These are phyloP conservation scores for Plebejus melissa DNA, from an alignment of 2,888 invertebrate genomes.

Conservation along the genomic window DNA sequence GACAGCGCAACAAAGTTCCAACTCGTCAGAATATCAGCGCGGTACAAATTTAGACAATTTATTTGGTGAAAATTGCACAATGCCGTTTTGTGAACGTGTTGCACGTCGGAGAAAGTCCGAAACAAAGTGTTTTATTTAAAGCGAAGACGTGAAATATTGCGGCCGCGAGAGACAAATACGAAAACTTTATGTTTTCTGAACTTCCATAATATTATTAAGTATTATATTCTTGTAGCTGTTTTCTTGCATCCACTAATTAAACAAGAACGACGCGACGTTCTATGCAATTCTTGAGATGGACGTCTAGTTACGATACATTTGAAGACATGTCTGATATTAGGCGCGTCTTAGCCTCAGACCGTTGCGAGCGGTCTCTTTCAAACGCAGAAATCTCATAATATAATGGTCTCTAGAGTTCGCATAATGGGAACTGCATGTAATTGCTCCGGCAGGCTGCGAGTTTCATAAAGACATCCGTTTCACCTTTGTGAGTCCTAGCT, in stretches of 20 bases:
- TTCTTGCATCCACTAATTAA: not conserved
- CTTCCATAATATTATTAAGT: not conserved
- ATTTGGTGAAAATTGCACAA: slow-evolving; percentile 25
- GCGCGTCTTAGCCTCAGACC: not conserved
- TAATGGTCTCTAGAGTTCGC: slow-evolving; percentile 17
- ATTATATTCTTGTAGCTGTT: not conserved
- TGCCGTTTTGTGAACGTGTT: not conserved
- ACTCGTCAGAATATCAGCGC: not conserved
- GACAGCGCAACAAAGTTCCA: not conserved
- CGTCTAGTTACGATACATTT: not conserved
- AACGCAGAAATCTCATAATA: slow-evolving; percentile 24
- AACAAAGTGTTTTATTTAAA: slow-evolving; percentile 25
- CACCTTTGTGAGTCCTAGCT: slow-evolving; percentile 10
- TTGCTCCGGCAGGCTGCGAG: slow-evolving; percentile 23
- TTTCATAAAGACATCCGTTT: slow-evolving; percentile 20
- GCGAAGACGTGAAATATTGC: slow-evolving; percentile 23
- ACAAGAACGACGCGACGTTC: not conserved
- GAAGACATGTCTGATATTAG: not conserved
- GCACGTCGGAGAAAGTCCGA: slow-evolving; percentile 22
- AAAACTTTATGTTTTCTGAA: slow-evolving; percentile 5
- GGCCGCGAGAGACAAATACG: slow-evolving; percentile 1
- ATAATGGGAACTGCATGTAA: slow-evolving; percentile 12
- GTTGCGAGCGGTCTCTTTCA: not conserved
- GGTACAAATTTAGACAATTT: slow-evolving; percentile 20
- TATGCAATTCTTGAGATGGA: not conserved